phyloP scores from a whole-genome alignment of 2,888 invertebrate genomes.

The Apodemia mormo region DNA sequence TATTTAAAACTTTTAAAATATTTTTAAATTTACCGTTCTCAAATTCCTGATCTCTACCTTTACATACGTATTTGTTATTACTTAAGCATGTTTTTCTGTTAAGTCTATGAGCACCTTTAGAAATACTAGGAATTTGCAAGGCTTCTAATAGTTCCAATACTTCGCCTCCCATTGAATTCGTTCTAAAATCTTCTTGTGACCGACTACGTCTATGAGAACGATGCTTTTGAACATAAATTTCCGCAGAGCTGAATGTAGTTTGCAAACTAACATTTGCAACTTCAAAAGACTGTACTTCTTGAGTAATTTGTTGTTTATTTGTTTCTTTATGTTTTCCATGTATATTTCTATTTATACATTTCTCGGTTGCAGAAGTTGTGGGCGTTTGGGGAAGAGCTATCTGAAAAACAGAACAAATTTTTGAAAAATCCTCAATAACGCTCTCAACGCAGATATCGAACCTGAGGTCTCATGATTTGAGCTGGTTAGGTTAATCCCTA shows the following conservation, averaged over 20 bases:
- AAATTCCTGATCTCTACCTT: neutral
- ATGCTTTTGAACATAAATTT: conserved; percentile 21
- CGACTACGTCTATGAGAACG: conserved; percentile 44
- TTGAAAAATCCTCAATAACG: no score
- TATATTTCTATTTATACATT: conserved; percentile 30
- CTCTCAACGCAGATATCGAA: no score
- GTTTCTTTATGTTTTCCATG: conserved; percentile 6
- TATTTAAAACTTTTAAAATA: neutral
- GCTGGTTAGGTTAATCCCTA: no score
- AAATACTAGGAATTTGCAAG: conserved; percentile 21
- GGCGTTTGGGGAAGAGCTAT: conserved; percentile 53
- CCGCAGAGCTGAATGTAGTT: conserved; percentile 25
- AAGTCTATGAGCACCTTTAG: conserved; percentile 29
- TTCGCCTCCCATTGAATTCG: conserved; percentile 40
- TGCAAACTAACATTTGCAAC: conserved; percentile 23
- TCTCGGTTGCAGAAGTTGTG: conserved; percentile 35
- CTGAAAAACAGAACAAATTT: conserved; percentile 47
- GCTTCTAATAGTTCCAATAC: conserved; percentile 45
- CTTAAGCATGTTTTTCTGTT: conserved; percentile 38
- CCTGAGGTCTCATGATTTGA: no score
- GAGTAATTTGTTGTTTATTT: neutral
- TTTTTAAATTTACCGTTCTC: neutral
- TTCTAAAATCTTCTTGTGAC: conserved; percentile 49
- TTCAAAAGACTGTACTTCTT: conserved; percentile 21
- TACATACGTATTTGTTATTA: neutral